phyloP scores from a whole-genome alignment of 2,888 invertebrate species.

The Ferrisia virgata region DNA sequence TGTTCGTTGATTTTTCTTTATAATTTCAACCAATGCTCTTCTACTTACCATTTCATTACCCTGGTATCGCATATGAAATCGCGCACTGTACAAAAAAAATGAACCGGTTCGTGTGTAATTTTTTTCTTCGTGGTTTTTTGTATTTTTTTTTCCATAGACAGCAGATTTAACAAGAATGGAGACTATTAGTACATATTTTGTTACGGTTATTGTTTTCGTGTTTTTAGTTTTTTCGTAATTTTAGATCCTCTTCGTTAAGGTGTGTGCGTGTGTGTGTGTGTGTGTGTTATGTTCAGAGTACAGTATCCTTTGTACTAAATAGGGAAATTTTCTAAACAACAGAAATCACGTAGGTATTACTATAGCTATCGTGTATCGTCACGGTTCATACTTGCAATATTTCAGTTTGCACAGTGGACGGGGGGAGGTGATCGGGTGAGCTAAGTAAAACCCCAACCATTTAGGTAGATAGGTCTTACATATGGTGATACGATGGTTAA shows the following conservation, averaged over 20 bases:
- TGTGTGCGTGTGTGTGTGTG: background rate
- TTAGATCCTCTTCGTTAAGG: slow-evolving; percentile 9
- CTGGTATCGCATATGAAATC: too few species aligned
- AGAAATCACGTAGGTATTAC: too few species aligned
- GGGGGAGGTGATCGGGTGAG: background rate
- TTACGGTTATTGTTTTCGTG: slow-evolving; percentile 1
- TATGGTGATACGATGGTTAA: slow-evolving; percentile 16
- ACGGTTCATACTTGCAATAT: background rate
- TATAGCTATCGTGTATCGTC: background rate
- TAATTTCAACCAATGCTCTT: too few species aligned
- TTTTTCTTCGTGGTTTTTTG: background rate
- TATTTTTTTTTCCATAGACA: too few species aligned
- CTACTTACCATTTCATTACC: too few species aligned
- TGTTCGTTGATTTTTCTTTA: too few species aligned
- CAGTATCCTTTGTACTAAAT: background rate
- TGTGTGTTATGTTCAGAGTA: background rate
- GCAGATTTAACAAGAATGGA: slow-evolving; percentile 1
- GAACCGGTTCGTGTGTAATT: background rate
- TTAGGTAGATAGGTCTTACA: background rate
- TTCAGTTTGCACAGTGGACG: background rate
- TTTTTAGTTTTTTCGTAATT: slow-evolving; percentile 10
- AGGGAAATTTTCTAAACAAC: background rate
- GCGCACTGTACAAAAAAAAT: background rate
- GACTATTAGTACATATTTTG: slow-evolving; percentile 21
- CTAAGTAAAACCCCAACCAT: background rate